Evolutionary conservation across 1,140 invertebrate genomes (phyloP).

Genomic region (Hydropsyche tenuis): DNA sequence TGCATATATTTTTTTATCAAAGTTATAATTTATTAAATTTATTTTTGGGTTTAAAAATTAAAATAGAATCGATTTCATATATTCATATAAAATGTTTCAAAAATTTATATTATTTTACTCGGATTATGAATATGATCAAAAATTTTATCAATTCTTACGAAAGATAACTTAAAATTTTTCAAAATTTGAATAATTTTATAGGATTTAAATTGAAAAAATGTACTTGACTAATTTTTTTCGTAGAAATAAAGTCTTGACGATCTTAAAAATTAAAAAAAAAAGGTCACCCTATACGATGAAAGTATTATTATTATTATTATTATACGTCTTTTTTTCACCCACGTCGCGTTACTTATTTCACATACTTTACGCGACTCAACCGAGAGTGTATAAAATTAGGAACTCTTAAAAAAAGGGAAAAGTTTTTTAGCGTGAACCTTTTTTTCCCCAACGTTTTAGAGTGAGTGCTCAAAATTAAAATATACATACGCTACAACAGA

Average conservation of each 20-base stretch:
- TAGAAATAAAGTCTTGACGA: no score
- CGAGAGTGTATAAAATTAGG: conserved; percentile 26
- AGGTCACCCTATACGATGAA: background rate
- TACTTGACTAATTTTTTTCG: no score
- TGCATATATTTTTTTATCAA: no score
- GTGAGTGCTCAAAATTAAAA: conserved; percentile 9
- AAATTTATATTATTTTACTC: no score
- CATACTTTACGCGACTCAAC: conserved; percentile 24
- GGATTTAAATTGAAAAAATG: no score
- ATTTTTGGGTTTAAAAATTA: background rate
- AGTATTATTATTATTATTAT: conserved; percentile 6
- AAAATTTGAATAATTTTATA: no score
- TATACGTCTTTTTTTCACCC: conserved; percentile 4
- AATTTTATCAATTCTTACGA: no score
- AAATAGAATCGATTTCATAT: no score
- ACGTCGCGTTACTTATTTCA: conserved; percentile 18
- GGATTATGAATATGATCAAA: no score
- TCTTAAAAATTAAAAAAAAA: background rate
- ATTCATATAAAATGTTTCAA: no score
- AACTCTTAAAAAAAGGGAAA: background rate
- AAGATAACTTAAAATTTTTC: no score
- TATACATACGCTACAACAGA: no score
- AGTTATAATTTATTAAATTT: background rate
- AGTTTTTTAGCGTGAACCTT: conserved; percentile 1
- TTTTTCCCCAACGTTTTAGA: background rate